These are phyloP conservation scores for Patella vulgata DNA, from an alignment of 1,140 invertebrate genomes.

Conservation along the genomic window DNA sequence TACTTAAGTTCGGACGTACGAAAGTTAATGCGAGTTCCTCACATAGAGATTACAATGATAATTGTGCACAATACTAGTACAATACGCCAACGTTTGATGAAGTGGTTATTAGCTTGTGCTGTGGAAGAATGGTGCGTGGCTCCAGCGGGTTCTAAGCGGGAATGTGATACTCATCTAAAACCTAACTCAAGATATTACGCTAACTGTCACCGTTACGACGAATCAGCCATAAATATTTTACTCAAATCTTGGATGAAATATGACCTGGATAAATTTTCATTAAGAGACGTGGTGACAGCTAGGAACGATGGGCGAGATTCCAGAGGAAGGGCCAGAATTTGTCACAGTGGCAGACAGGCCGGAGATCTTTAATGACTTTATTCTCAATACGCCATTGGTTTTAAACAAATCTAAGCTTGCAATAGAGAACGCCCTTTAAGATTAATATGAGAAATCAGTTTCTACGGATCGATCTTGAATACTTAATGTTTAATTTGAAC, in stretches of 20 bases:
- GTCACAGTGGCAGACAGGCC: slow-evolving; percentile 1
- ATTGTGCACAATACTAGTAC: slow-evolving; percentile 41
- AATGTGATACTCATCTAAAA: slow-evolving; percentile 20
- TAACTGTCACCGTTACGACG: slow-evolving; percentile 47
- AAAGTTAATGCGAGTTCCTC: slow-evolving; percentile 24
- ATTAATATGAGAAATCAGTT: no score
- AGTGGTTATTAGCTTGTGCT: slow-evolving; percentile 35
- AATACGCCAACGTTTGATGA: slow-evolving; percentile 31
- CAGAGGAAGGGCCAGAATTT: slow-evolving; percentile 13
- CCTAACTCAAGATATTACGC: slow-evolving; percentile 23
- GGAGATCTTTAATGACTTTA: slow-evolving; percentile 7
- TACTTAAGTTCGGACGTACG: slow-evolving; percentile 33
- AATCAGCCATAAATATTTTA: slow-evolving; percentile 48
- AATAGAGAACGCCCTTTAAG: no score
- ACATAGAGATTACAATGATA: slow-evolving; percentile 36
- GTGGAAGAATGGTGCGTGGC: slow-evolving; percentile 43
- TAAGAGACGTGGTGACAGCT: slow-evolving; percentile 26
- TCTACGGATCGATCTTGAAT: no score
- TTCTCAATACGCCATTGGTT: no score
- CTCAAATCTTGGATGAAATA: slow-evolving; percentile 36
- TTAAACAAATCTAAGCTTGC: no score
- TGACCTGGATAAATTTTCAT: slow-evolving; percentile 21
- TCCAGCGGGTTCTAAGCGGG: slow-evolving; percentile 21
- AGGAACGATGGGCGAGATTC: slow-evolving; percentile 30
- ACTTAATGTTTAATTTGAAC: no score